phyloP scores from a whole-genome alignment of 2,797 vertebrate species.

The Spondyliosoma cantharus region DNA sequence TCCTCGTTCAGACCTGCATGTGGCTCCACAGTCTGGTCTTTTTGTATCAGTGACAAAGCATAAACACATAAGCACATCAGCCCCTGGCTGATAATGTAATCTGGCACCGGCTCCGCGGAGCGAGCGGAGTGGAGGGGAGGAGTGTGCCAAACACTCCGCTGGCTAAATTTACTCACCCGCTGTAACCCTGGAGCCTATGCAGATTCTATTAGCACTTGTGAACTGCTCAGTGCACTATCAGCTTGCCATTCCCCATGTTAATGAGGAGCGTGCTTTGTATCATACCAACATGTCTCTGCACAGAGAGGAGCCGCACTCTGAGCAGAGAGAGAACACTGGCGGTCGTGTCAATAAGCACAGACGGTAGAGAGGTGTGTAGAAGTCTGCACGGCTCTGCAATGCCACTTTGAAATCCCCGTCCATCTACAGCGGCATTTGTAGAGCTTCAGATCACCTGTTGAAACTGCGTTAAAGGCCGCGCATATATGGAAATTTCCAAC shows the following conservation, averaged over 20 bases:
- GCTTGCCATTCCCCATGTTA: conserved; percentile 29
- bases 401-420: background rate
- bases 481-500: conserved; percentile 1
- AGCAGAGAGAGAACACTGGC: background rate
- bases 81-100: conserved; percentile 68
- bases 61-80: conserved; percentile 72
- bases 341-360: background rate
- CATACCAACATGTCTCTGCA: conserved; percentile 28
- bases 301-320: conserved; percentile 9
- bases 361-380: background rate
- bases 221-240: conserved; percentile 50
- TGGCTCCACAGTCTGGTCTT: conserved; percentile 35
- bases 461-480: background rate
- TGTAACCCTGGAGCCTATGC: conserved; percentile 53
- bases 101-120: conserved; percentile 62
- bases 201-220: conserved; percentile 61
- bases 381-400: background rate
- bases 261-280: conserved; percentile 45
- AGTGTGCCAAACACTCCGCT: conserved; percentile 64
- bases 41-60: conserved; percentile 66
- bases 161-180: conserved; percentile 72
- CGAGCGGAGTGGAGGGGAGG: conserved; percentile 45
- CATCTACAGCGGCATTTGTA: background rate
- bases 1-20: conserved; percentile 43
- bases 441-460: background rate